phyloP scores from a whole-genome alignment of 2,113 vertebrate species.

The Paralichthys olivaceus region DNA sequence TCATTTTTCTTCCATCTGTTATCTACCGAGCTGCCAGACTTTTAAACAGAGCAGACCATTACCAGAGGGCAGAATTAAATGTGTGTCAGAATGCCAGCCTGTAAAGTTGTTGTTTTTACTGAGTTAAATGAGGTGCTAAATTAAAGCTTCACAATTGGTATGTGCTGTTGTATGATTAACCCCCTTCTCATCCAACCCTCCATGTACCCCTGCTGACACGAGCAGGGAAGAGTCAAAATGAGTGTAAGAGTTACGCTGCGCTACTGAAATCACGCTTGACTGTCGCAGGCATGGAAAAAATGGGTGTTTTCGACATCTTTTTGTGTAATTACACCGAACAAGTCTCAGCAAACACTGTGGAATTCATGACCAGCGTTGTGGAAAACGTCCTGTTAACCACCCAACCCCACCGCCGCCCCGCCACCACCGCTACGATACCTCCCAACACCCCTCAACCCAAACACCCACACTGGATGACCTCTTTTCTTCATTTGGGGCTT shows the following conservation, averaged over 20 bases:
- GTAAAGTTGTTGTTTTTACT: conserved; percentile 76
- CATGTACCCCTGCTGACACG: conserved; percentile 28
- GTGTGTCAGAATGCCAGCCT: conserved; percentile 77
- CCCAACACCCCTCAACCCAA: conserved; percentile 33
- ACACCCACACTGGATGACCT: conserved; percentile 61
- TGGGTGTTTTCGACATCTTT: conserved; percentile 33
- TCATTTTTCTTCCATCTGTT: conserved; percentile 82
- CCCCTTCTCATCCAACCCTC: conserved; percentile 7
- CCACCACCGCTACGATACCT: not conserved
- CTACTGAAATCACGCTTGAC: conserved; percentile 29
- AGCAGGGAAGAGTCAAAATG: conserved; percentile 22
- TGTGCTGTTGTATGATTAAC: conserved; percentile 63
- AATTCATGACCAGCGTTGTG: conserved; percentile 35
- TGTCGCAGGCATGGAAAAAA: conserved; percentile 37
- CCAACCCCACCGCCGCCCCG: not conserved
- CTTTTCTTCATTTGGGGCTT: conserved; percentile 61
- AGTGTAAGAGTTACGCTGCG: conserved; percentile 20
- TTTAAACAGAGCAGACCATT: conserved; percentile 79
- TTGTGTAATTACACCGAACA: conserved; percentile 48
- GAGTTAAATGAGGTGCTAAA: conserved; percentile 84
- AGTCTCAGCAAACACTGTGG: conserved; percentile 52
- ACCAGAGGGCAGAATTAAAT: conserved; percentile 75
- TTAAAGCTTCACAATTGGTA: conserved; percentile 73
- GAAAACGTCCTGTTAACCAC: conserved; percentile 32
- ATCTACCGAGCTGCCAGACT: conserved; percentile 78